Conservation (phyloP, 2,797 vertebrate species). For the Borostomias antarcticus region DNA sequence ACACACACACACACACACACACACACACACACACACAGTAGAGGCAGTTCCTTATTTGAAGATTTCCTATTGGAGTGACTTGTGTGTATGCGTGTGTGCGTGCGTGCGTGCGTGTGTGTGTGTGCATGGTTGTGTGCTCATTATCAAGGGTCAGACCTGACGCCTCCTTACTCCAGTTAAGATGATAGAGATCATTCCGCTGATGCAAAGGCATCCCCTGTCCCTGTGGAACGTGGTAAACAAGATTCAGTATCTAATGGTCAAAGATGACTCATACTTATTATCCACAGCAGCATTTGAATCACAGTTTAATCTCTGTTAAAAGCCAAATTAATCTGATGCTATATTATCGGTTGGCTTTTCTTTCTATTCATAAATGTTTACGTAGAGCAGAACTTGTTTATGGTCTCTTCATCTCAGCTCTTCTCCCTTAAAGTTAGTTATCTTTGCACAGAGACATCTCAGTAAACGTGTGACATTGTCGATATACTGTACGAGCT, state of each 20-base stretch:
- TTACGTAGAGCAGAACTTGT: no score
- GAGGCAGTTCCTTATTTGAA: not conserved
- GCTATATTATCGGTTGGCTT: no score
- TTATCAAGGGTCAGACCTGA: not conserved
- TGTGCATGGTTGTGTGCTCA: not conserved
- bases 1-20: constrained; percentile 5
- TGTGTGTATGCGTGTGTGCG: not conserved
- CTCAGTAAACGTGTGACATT: not conserved
- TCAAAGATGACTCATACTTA: not conserved
- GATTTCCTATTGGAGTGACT: not conserved
- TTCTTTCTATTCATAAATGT: no score
- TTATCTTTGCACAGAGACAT: not conserved
- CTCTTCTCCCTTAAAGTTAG: not conserved
- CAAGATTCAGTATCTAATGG: not conserved
- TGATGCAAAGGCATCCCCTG: constrained; percentile 8
- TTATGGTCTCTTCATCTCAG: no score
- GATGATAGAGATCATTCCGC: constrained; percentile 1
- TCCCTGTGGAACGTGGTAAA: not conserved
- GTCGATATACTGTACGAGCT: constrained; percentile 8
- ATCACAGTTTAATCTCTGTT: not conserved
- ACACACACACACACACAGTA: not conserved
- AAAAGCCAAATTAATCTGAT: not conserved
- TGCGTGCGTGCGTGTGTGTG: not conserved
- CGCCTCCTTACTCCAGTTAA: not conserved
- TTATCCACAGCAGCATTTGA: not conserved